A percentile compares a stretch with the other conserved stretches of the same genome.
Conservation (phyloP, 1,140 invertebrate genomes). For the Grapholita molesta region DNA sequence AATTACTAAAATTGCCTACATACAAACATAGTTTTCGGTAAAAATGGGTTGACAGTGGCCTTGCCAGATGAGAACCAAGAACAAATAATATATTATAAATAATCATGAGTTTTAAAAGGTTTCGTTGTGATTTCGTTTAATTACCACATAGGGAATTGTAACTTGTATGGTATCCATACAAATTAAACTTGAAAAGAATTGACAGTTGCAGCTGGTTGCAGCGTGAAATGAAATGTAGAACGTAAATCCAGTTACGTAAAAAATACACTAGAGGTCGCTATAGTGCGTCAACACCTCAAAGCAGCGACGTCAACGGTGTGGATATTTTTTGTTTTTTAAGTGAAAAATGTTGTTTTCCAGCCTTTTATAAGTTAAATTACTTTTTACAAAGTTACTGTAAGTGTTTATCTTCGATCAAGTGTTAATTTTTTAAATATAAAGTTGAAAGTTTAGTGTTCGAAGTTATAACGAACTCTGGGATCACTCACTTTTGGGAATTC, state of each 20-base stretch:
- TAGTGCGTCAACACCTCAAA: constrained; percentile 73
- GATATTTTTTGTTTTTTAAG: constrained; percentile 71
- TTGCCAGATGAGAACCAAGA: too few species aligned
- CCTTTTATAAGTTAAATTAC: constrained; percentile 66
- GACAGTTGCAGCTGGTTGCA: constrained; percentile 6
- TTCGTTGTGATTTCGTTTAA: too few species aligned
- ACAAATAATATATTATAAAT: too few species aligned
- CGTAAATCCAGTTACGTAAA: constrained; percentile 27
- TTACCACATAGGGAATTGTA: too few species aligned
- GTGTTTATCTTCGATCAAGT: constrained; percentile 50
- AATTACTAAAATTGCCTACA: too few species aligned
- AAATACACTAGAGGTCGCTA: constrained; percentile 48
- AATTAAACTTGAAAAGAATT: not conserved
- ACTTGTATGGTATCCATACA: too few species aligned
- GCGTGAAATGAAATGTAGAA: constrained; percentile 34
- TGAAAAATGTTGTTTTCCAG: constrained; percentile 64
- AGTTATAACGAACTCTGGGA: constrained; percentile 74
- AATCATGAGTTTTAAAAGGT: too few species aligned
- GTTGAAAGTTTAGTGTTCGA: constrained; percentile 66
- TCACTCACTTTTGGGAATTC: constrained; percentile 63
- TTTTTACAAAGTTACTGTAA: constrained; percentile 47
- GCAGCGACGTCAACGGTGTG: constrained; percentile 69
- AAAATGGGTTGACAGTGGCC: too few species aligned
- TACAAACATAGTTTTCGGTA: too few species aligned
- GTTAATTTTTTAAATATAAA: constrained; percentile 47